phyloP scores from a whole-genome alignment of 2,797 vertebrate genomes.

The Eupleurogrammus muticus region DNA sequence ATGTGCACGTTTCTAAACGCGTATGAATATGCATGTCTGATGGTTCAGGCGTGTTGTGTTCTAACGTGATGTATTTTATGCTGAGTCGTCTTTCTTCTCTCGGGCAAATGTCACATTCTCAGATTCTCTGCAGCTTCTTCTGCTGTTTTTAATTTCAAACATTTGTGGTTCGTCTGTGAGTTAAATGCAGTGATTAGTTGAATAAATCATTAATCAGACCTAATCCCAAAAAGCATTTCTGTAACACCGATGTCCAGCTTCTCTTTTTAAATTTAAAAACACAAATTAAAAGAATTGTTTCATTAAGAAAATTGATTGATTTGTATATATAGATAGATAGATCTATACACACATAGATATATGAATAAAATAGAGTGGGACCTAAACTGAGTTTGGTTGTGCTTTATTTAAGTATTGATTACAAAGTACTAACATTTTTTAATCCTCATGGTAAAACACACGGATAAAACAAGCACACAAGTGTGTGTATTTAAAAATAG shows the following conservation, averaged over 20 bases:
- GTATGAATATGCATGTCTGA: neutral
- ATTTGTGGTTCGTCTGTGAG: constrained; percentile 39
- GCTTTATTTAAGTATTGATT: too few relatives aligned
- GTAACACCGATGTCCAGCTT: neutral
- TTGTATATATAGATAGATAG: too few relatives aligned
- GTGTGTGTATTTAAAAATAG: too few relatives aligned
- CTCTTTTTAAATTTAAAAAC: too few relatives aligned
- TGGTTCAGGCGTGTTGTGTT: constrained; percentile 31
- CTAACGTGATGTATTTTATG: constrained; percentile 56
- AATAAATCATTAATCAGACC: constrained; percentile 21
- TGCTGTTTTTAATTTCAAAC: constrained; percentile 31
- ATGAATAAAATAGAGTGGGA: too few relatives aligned
- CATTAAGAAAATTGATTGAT: too few relatives aligned
- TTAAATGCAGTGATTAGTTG: constrained; percentile 30
- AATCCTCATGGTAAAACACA: too few relatives aligned
- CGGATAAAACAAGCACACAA: too few relatives aligned
- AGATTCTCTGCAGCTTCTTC: constrained; percentile 37
- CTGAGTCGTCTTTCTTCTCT: constrained; percentile 54
- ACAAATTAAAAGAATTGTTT: too few relatives aligned
- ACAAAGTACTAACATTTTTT: too few relatives aligned
- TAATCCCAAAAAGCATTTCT: constrained; percentile 16
- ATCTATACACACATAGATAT: too few relatives aligned
- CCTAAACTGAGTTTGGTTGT: too few relatives aligned
- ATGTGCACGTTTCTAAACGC: neutral
- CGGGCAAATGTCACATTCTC: constrained; percentile 47